Percentiles rank a stretch among this genome's conserved stretches.
Evolutionary conservation across 2,888 invertebrate species (phyloP).

Genomic region (Gastracanthus pulcherrimus): DNA sequence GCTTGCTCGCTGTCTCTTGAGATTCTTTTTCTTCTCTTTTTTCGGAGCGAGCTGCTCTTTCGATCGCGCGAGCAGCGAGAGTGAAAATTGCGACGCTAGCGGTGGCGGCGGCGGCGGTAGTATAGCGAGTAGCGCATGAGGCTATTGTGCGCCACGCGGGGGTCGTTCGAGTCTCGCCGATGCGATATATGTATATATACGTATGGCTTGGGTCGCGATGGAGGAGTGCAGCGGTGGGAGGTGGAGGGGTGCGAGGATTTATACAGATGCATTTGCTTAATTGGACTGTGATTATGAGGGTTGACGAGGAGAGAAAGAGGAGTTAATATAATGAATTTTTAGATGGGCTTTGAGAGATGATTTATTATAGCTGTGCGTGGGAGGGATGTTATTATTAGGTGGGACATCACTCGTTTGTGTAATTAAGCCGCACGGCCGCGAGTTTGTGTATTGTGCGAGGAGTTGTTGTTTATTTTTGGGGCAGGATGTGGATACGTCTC

Average conservation of each 20-base stretch:
- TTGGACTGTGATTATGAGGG: background rate
- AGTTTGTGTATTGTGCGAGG: too few species aligned
- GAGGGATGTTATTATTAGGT: background rate
- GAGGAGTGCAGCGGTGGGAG: too few species aligned
- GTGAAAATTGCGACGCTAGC: slow-evolving; percentile 7
- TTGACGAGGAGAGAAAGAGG: background rate
- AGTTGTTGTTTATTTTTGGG: background rate
- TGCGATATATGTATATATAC: too few species aligned
- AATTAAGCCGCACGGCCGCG: too few species aligned
- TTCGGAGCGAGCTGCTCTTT: slow-evolving; percentile 16
- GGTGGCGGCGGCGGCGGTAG: too few species aligned
- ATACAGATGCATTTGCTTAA: background rate
- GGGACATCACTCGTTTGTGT: background rate
- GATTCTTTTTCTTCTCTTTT: too few species aligned
- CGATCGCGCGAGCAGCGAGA: slow-evolving; percentile 23
- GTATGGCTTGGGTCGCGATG: too few species aligned
- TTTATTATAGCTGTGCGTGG: too few species aligned
- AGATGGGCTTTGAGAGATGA: too few species aligned
- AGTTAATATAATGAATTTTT: background rate
- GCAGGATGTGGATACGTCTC: background rate
- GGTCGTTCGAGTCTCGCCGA: too few species aligned
- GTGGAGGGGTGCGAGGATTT: background rate
- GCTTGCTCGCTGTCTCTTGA: background rate
- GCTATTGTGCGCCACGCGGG: too few species aligned
- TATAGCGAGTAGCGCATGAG: too few species aligned